phyloP scores from a whole-genome alignment of 1,140 invertebrate genomes.

The Amphibalanus amphitrite region DNA sequence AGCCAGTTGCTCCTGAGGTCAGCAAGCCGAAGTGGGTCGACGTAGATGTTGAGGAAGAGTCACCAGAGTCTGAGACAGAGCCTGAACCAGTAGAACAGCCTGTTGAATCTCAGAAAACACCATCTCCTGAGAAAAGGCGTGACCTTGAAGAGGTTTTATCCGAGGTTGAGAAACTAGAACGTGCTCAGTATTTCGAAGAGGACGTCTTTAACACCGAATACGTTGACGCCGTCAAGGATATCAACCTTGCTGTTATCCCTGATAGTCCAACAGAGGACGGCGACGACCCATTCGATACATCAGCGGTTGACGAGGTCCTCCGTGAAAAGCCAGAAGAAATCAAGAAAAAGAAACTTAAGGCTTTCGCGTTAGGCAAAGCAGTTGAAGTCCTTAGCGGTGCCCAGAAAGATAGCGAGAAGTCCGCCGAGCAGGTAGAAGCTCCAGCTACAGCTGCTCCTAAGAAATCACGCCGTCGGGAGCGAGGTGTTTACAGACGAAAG shows the following conservation, averaged over 20 bases:
- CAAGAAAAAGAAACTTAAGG: slow-evolving; percentile 47
- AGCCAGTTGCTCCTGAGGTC: slow-evolving; percentile 13
- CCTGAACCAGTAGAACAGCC: slow-evolving; percentile 12
- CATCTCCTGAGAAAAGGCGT: slow-evolving; percentile 19
- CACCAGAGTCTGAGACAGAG: slow-evolving; percentile 14
- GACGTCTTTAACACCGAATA: slow-evolving; percentile 77
- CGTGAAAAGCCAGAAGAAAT: neutral
- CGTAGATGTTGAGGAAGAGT: slow-evolving; percentile 18
- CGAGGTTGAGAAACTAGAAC: slow-evolving; percentile 31
- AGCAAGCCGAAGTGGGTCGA: slow-evolving; percentile 20
- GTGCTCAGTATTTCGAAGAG: slow-evolving; percentile 51
- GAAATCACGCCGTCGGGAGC: slow-evolving; percentile 22
- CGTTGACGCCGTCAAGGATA: slow-evolving; percentile 62
- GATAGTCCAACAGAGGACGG: slow-evolving; percentile 48
- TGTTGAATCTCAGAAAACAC: slow-evolving; percentile 8
- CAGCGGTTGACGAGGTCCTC: slow-evolving; percentile 63
- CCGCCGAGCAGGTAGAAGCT: neutral
- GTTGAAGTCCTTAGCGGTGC: slow-evolving; percentile 67
- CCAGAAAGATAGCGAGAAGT: neutral
- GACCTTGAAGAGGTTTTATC: slow-evolving; percentile 21
- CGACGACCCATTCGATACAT: slow-evolving; percentile 64
- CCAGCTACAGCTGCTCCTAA: slow-evolving; percentile 27
- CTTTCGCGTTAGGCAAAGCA: slow-evolving; percentile 60
- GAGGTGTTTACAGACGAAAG: neutral
- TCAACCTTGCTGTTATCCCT: slow-evolving; percentile 70